Percentiles rank a stretch among this genome's conserved stretches.
These are phyloP conservation scores for Carassius carassius DNA, from an alignment of 2,113 vertebrate species.

Conservation along the genomic window DNA sequence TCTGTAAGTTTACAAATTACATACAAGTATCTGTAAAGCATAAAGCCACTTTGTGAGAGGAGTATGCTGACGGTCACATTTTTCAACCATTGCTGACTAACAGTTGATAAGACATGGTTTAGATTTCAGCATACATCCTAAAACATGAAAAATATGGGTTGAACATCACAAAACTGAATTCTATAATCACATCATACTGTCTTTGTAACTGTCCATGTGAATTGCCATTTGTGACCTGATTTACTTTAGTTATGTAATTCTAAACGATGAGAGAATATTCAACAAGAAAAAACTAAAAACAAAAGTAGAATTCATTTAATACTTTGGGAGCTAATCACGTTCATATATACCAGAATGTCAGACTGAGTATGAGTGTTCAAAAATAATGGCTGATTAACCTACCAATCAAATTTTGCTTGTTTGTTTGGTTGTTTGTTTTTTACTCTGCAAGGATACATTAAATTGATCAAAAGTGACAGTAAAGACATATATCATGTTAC, in stretches of 20 bases:
- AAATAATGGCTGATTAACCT: too few species aligned
- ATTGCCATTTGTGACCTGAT: too few species aligned
- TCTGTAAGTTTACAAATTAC: neutral
- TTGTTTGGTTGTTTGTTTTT: too few species aligned
- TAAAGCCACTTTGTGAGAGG: constrained; percentile 7
- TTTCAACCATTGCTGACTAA: neutral
- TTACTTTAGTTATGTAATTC: too few species aligned
- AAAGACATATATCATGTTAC: too few species aligned
- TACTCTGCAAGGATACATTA: too few species aligned
- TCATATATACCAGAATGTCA: too few species aligned
- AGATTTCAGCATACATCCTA: neutral
- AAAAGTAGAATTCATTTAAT: neutral
- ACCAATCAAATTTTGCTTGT: too few species aligned
- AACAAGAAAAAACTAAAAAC: neutral
- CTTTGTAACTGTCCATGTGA: neutral
- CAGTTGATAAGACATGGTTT: constrained; percentile 15
- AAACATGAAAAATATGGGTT: neutral
- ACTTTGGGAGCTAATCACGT: too few species aligned
- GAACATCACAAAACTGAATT: neutral
- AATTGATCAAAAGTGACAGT: too few species aligned
- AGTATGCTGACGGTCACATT: neutral
- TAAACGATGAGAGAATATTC: neutral
- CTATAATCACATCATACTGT: neutral
- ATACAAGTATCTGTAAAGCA: constrained; percentile 1
- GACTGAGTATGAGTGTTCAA: too few species aligned